A percentile compares a stretch with the other conserved stretches of the same genome.
phyloP scores from a whole-genome alignment of 2,113 vertebrate species.

The Empidonax traillii region DNA sequence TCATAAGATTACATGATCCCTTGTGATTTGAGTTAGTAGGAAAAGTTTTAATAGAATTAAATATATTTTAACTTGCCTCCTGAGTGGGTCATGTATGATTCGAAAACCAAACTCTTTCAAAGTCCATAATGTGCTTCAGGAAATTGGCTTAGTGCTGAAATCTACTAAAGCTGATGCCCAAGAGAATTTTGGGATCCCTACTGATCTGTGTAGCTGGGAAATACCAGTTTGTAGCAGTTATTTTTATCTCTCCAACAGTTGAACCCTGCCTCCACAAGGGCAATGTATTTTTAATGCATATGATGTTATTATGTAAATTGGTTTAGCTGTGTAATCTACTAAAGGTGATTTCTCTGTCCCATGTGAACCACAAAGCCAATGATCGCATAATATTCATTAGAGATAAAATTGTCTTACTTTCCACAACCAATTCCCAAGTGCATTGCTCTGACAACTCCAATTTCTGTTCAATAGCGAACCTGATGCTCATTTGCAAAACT shows the following conservation, averaged over 20 bases:
- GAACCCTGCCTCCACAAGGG: constrained; percentile 41
- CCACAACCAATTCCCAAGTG: constrained; percentile 45
- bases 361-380: constrained; percentile 60
- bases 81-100: neutral
- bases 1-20: neutral
- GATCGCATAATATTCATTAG: constrained; percentile 62
- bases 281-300: constrained; percentile 67
- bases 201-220: constrained; percentile 21
- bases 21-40: neutral
- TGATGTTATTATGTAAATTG: constrained; percentile 69
- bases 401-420: constrained; percentile 66
- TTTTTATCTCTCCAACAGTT: constrained; percentile 42
- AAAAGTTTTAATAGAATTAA: constrained; percentile 30
- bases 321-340: constrained; percentile 62
- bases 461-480: constrained; percentile 50
- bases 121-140: constrained; percentile 17
- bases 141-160: constrained; percentile 40
- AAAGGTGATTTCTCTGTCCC: constrained; percentile 63
- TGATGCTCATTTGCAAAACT: constrained; percentile 46
- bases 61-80: neutral
- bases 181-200: constrained; percentile 38
- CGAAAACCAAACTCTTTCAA: neutral
- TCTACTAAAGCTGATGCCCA: constrained; percentile 25
- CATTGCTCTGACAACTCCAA: constrained; percentile 51
- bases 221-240: neutral